A percentile compares a stretch with the other conserved stretches of the same genome.
phyloP scores from a whole-genome alignment of 2,888 invertebrate species.

The Limnephilus rhombicus region DNA sequence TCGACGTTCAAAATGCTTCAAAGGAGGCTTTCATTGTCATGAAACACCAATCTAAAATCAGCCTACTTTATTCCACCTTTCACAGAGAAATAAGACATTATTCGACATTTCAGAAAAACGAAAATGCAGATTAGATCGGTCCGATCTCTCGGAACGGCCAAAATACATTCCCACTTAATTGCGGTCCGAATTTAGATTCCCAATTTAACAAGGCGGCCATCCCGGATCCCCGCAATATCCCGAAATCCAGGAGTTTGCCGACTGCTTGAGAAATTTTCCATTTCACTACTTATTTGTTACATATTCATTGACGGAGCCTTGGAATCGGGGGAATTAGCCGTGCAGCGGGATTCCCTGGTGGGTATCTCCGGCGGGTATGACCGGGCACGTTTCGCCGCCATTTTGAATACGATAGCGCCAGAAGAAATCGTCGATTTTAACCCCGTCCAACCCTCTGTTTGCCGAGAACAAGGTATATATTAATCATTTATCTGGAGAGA shows the following conservation, averaged over 20 bases:
- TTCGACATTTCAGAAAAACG: neutral
- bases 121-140: neutral
- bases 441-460: neutral
- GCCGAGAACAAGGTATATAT: neutral
- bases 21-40: neutral
- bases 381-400: conserved; percentile 56
- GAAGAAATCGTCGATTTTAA: conserved; percentile 29
- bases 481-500: neutral
- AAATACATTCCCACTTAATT: conserved; percentile 29
- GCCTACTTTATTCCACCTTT: neutral
- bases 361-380: conserved; percentile 44
- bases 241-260: conserved; percentile 29
- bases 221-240: conserved; percentile 10
- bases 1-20: too few relatives aligned
- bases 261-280: conserved; percentile 39
- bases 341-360: conserved; percentile 42
- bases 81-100: neutral
- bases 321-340: conserved; percentile 42
- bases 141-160: neutral
- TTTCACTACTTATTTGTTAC: conserved; percentile 55
- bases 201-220: neutral
- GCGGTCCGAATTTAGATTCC: conserved; percentile 10
- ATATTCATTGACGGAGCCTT: conserved; percentile 59
- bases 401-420: conserved; percentile 52
- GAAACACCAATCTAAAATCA: neutral